These are phyloP conservation scores for Electrophaes corylata DNA, from an alignment of 2,888 invertebrate species.

Conservation along the genomic window DNA sequence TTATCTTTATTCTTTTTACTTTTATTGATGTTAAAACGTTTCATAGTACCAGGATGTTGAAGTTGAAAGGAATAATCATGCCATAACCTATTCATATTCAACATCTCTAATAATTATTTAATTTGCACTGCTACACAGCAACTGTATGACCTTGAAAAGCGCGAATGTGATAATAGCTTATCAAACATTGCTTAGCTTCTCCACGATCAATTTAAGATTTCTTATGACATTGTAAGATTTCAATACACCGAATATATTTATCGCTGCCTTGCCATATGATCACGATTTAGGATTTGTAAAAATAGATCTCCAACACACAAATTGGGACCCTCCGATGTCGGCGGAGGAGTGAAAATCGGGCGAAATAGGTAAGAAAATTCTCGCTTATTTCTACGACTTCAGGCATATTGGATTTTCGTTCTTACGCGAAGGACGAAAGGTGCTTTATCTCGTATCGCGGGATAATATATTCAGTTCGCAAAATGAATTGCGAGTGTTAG, in stretches of 20 bases:
- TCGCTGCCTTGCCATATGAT: constrained; percentile 72
- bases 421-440: constrained; percentile 60
- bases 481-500: constrained; percentile 84
- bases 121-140: constrained; percentile 22
- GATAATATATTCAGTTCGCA: constrained; percentile 83
- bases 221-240: constrained; percentile 77
- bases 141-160: constrained; percentile 37
- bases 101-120: constrained; percentile 22
- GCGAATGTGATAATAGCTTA: constrained; percentile 55
- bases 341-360: constrained; percentile 59
- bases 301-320: constrained; percentile 49
- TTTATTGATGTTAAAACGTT: constrained; percentile 20
- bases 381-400: constrained; percentile 68
- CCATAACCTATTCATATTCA: constrained; percentile 24
- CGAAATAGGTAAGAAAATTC: constrained; percentile 52
- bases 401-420: constrained; percentile 57
- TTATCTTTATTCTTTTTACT: constrained; percentile 53
- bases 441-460: constrained; percentile 62
- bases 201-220: constrained; percentile 68
- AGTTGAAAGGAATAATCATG: constrained; percentile 7
- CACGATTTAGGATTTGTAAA: constrained; percentile 75
- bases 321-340: constrained; percentile 51
- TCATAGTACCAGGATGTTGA: constrained; percentile 10
- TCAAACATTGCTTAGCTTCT: constrained; percentile 63
- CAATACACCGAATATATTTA: constrained; percentile 79